A percentile compares a stretch with the other conserved stretches of the same genome.
Conservation (phyloP, 2,113 vertebrate species). For the Hippocampus abdominalis region DNA sequence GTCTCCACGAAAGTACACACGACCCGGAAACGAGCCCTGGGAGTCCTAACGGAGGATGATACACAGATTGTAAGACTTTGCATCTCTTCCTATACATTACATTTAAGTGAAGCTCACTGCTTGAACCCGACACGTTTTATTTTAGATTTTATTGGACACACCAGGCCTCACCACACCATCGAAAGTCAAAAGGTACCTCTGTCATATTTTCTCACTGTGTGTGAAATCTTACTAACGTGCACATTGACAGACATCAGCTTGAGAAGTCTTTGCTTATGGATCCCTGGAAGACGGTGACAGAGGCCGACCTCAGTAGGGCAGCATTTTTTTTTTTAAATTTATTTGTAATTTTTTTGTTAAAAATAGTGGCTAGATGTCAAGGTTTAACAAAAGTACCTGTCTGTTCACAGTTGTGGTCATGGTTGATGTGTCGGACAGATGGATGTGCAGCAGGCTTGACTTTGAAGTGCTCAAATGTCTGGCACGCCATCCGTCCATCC, state of each 20-base stretch:
- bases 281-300: conserved; percentile 82
- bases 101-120: no score
- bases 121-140: neutral
- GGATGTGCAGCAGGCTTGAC: conserved; percentile 76
- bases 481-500: conserved; percentile 71
- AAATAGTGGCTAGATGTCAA: neutral
- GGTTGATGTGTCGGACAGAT: conserved; percentile 87
- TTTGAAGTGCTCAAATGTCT: conserved; percentile 82
- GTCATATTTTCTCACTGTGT: neutral
- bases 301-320: conserved; percentile 81
- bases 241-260: conserved; percentile 81
- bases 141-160: conserved; percentile 89
- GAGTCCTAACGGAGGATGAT: conserved; percentile 79
- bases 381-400: conserved; percentile 2
- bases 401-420: conserved; percentile 80
- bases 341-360: neutral
- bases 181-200: conserved; percentile 84
- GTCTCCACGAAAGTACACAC: conserved; percentile 96
- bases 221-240: neutral
- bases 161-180: conserved; percentile 82
- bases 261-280: conserved; percentile 82
- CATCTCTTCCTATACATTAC: neutral
- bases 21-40: conserved; percentile 79
- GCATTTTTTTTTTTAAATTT: neutral
- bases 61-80: conserved; percentile 80